A percentile compares a stretch with the other conserved stretches of the same genome.
phyloP scores from a whole-genome alignment of 1,140 invertebrate genomes.

The Penaeus chinensis region DNA sequence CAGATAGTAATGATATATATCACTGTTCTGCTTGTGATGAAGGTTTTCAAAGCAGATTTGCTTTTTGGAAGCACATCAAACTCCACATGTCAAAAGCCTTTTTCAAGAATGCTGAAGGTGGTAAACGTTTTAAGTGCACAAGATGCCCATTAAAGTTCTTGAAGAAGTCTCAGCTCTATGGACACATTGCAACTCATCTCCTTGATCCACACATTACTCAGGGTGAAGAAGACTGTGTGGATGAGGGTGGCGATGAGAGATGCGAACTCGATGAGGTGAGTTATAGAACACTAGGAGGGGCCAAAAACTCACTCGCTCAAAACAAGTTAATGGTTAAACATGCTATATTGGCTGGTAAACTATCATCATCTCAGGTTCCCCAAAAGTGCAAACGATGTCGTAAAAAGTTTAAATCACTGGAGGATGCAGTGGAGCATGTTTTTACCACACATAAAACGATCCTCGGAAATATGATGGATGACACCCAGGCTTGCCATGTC shows the following conservation, averaged over 20 bases:
- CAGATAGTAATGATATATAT: slow-evolving; percentile 15
- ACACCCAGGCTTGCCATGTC: slow-evolving; percentile 30
- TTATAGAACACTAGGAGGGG: too few relatives aligned
- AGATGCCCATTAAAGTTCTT: slow-evolving; percentile 35
- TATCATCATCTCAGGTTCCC: too few relatives aligned
- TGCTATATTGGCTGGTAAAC: too few relatives aligned
- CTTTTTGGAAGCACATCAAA: slow-evolving; percentile 53
- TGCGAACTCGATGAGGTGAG: too few relatives aligned
- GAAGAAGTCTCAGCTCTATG: slow-evolving; percentile 19
- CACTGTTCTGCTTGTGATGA: slow-evolving; percentile 48
- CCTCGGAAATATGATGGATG: slow-evolving; percentile 28
- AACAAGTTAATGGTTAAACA: too few relatives aligned
- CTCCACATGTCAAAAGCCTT: slow-evolving; percentile 22
- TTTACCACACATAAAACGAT: not conserved
- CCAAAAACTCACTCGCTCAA: too few relatives aligned
- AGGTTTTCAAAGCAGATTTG: slow-evolving; percentile 24
- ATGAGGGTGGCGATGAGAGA: not conserved
- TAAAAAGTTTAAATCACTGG: slow-evolving; percentile 19
- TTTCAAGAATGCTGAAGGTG: slow-evolving; percentile 28
- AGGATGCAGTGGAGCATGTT: slow-evolving; percentile 20
- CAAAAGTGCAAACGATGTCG: slow-evolving; percentile 31
- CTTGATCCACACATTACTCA: slow-evolving; percentile 1
- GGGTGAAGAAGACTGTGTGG: not conserved
- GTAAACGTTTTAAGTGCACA: slow-evolving; percentile 21
- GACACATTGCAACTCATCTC: slow-evolving; percentile 31